Evolutionary conservation across 2,888 invertebrate species (phyloP), one percentile per base, ranked within the genome.

Genomic region (Peribatodes rhomboidaria): DNA sequence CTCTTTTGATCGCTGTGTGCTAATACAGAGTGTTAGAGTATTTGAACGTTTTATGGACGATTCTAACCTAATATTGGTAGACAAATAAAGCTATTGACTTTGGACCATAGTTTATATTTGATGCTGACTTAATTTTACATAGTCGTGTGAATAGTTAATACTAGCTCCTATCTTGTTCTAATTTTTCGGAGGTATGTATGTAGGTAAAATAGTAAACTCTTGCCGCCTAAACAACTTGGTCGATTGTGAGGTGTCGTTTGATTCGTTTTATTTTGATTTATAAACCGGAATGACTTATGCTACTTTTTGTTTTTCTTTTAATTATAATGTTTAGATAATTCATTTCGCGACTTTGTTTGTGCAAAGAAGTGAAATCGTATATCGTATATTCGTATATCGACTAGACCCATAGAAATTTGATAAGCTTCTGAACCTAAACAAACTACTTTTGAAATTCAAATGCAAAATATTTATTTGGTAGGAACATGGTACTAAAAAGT

Each of bases 31-130:
- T 56, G 37, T 37, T 55, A 42, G 35, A 33, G 1, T 20, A 49
- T 18, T 41, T 31, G 46, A n/a, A 37, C 50, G 31, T 55, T 22
- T 56, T 22, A 11, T 16, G 14, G 10, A 16, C 10, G 49, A 37
- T 18, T 65, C 61, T 62, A 68, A 65, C 62, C 61, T 49, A 66
- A 64, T 69, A 66, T 61, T 60, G 52, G 58, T 61, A 66, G 46
- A 49, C 31, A 54, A 61, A 61, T 55, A 60, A 58, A 69, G 41
- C 35, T 65, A 61, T 61, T 64, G 61, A 67, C 59, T 67, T 66
- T 64, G 56, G 63, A 39, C 35, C 55, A 63, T 59, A 60, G 58
- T 56, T 61, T 44, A 64, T 59, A 53, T 65, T 60, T 59, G 59
- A 31, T 65, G 56, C 52, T 35, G 41, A 61, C 52, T 61, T 56